Evolutionary conservation across 2,888 invertebrate species (phyloP), one percentile per base, ranked within the genome.

Genomic region (Itoplectis maculator): DNA sequence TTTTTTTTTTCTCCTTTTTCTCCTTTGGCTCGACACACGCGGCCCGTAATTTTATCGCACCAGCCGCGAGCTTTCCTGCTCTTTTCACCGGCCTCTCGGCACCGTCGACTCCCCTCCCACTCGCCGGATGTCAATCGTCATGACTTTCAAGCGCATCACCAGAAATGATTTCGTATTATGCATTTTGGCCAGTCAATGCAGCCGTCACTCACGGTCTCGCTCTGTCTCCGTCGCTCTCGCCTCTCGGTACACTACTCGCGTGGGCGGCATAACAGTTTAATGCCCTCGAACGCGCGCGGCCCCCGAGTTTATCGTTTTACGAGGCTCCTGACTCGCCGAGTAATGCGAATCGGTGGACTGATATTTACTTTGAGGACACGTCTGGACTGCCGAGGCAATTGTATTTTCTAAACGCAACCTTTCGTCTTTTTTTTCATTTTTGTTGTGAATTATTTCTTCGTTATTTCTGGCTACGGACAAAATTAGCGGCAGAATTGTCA

Each of bases 21-120:
- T 29, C 8, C 29, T 13, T 45, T 20, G 45, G 59, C 45, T n/a
- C 18, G 72, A 35, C 72, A 56, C 78, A 76, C 74, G 88, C 85
- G 87, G 85, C 86, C n/a, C 84, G 88, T 87, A 89, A 90, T 89
- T 90, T 88, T 87, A 89, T 89, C 85, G 85, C 69, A 74, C 75
- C 74, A 70, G 74, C 51, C 35, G 86, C 29, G 40, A 5, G 45
- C n/a, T 8, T 45, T 40, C 70, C 40, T 40, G 40, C 37, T 37
- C 18, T 42, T 56, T 45, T 23, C 59, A 35, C 8, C 13, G 13
- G 79, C 79, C 82, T 83, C 77, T 74, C 47, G 45, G 40, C 56
- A 49, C 59, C 1, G 9, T 49, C 59, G 61, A 54, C 20, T 35
- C 11, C 20, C 40, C n/a, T 6, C 9, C 8, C 18, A 20, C 29